These are phyloP conservation scores for Actenoides hombroni DNA, from an alignment of 2,113 vertebrate genomes.

Conservation along the genomic window DNA sequence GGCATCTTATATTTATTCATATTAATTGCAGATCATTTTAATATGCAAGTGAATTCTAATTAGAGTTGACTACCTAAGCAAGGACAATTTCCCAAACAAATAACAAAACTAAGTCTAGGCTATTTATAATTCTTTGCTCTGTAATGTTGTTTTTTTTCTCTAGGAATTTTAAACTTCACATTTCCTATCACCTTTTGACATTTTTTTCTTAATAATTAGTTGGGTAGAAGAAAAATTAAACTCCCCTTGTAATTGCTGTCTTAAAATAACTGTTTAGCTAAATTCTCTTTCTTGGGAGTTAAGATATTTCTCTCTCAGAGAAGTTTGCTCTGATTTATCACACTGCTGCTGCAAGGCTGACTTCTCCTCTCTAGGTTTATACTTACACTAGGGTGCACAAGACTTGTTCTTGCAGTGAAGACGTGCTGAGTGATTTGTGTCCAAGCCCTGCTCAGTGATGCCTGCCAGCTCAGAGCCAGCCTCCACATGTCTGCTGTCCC, in stretches of 20 bases:
- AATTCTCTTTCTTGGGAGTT: not conserved
- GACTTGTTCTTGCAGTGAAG: not conserved
- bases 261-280: constrained; percentile 33
- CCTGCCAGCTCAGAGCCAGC: not conserved
- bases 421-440: not conserved
- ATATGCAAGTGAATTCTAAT: not conserved
- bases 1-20: not conserved
- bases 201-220: not conserved
- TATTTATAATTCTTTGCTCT: not conserved
- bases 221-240: not conserved
- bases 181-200: constrained; percentile 11
- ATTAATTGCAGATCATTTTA: not conserved
- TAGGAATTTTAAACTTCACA: not conserved
- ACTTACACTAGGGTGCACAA: not conserved
- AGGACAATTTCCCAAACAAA: not conserved
- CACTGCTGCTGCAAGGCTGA: not conserved
- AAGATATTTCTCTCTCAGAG: not conserved
- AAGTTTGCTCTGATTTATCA: not conserved
- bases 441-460: not conserved
- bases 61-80: not conserved
- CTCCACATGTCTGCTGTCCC: not conserved
- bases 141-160: not conserved
- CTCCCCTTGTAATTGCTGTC: not conserved
- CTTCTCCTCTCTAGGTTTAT: not conserved
- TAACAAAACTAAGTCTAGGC: not conserved